Evolutionary conservation across 1,140 invertebrate genomes (phyloP).

Genomic region (Stegodyphus dumicola): DNA sequence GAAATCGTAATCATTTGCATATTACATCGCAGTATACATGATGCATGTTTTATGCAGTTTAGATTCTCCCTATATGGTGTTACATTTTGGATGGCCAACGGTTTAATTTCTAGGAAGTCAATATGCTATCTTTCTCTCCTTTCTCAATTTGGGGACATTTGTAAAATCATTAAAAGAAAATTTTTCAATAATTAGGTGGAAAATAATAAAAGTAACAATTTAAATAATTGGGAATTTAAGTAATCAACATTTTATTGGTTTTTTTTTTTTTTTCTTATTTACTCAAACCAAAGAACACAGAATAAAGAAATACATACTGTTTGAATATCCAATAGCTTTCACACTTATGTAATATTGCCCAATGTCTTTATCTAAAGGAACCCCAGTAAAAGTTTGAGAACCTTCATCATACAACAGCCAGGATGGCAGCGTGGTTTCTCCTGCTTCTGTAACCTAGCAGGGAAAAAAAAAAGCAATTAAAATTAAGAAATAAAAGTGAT

Average conservation of each 20-base stretch:
- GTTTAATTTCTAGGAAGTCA: too few relatives aligned
- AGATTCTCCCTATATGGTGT: too few relatives aligned
- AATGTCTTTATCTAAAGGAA: conserved; percentile 72
- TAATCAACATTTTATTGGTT: not conserved
- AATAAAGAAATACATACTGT: conserved; percentile 9
- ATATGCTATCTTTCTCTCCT: too few relatives aligned
- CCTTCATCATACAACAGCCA: conserved; percentile 69
- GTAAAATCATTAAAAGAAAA: too few relatives aligned
- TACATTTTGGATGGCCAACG: too few relatives aligned
- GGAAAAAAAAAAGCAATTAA: not conserved
- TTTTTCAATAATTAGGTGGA: not conserved
- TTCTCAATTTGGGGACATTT: too few relatives aligned
- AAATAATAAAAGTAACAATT: not conserved
- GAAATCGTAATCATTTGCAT: too few relatives aligned
- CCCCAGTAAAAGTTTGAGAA: conserved; percentile 71
- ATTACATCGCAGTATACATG: too few relatives aligned
- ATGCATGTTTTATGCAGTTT: too few relatives aligned
- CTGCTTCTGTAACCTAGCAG: conserved; percentile 67
- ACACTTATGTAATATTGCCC: conserved; percentile 72
- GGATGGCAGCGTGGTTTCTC: conserved; percentile 66
- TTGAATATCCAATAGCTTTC: conserved; percentile 65
- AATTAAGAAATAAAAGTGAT: too few relatives aligned
- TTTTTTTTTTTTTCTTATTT: too few relatives aligned
- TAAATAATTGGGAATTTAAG: conserved; percentile 3
- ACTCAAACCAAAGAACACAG: not conserved